Conservation (phyloP, 2,797 vertebrate species). For the Novumbra hubbsi region DNA sequence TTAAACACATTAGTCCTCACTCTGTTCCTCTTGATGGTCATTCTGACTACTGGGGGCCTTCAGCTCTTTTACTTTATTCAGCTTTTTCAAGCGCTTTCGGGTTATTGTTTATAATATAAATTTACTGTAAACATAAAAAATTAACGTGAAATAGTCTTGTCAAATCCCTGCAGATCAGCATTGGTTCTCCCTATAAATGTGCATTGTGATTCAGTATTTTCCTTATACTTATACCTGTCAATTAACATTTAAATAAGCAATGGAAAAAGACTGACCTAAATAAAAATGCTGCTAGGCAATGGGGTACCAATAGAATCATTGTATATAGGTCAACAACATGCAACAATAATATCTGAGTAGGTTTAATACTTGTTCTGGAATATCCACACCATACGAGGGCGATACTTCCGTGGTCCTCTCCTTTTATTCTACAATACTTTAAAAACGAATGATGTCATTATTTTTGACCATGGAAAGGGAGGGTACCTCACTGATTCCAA, state of each 20-base stretch:
- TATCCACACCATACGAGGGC: not conserved
- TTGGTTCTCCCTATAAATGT: too few relatives aligned
- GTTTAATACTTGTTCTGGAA: not conserved
- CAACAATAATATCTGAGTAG: not conserved
- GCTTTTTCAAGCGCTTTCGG: too few relatives aligned
- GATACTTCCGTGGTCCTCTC: not conserved
- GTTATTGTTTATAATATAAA: too few relatives aligned
- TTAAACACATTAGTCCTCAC: too few relatives aligned
- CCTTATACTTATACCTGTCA: too few relatives aligned
- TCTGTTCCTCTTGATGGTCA: too few relatives aligned
- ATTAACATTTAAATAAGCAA: not conserved
- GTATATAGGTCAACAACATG: not conserved
- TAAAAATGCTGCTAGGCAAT: not conserved
- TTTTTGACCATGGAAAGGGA: slow-evolving; percentile 53
- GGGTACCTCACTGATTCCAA: slow-evolving; percentile 42
- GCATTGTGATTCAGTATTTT: too few relatives aligned
- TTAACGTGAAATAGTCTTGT: too few relatives aligned
- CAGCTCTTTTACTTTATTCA: too few relatives aligned
- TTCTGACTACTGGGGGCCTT: too few relatives aligned
- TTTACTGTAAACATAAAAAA: too few relatives aligned
- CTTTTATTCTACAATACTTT: slow-evolving; percentile 8
- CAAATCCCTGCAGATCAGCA: too few relatives aligned
- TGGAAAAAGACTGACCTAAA: not conserved
- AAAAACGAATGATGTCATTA: slow-evolving; percentile 76
- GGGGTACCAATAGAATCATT: not conserved